Evolutionary conservation across 2,888 invertebrate genomes (phyloP).

Genomic region (Argyresthia albistria): DNA sequence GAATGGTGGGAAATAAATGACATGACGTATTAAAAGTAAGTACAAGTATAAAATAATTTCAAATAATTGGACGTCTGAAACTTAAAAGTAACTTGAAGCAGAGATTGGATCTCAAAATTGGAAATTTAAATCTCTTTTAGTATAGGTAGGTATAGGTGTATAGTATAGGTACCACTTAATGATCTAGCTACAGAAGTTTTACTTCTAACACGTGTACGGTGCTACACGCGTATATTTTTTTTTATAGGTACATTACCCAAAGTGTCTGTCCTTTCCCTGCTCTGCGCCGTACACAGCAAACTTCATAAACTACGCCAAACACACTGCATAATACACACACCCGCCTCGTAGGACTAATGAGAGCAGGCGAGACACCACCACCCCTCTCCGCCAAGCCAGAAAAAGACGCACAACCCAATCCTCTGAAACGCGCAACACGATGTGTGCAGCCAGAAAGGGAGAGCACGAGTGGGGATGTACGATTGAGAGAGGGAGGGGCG

Average conservation of each 20-base stretch:
- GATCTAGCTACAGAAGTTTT: too few species aligned
- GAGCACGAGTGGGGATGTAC: conserved; percentile 20
- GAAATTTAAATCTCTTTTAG: too few species aligned
- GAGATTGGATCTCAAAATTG: too few species aligned
- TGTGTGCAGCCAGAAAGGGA: conserved; percentile 19
- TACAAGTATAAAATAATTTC: too few species aligned
- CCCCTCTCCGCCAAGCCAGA: conserved; percentile 9
- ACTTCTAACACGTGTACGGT: too few species aligned
- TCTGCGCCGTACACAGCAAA: conserved; percentile 37
- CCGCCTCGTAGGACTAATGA: conserved; percentile 43
- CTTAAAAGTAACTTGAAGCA: too few species aligned
- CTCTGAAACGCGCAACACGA: conserved; percentile 44
- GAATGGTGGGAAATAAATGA: too few species aligned
- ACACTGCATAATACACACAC: conserved; percentile 53
- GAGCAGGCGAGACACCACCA: conserved; percentile 28
- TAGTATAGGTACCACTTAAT: too few species aligned
- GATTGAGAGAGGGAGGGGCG: conserved; percentile 36
- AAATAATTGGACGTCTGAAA: too few species aligned
- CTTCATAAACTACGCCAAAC: conserved; percentile 60
- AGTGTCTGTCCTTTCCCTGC: neutral
- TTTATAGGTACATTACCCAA: neutral
- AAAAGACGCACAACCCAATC: conserved; percentile 14
- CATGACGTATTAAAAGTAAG: too few species aligned
- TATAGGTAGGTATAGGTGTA: too few species aligned
- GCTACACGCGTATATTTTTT: too few species aligned